Evolutionary conservation across 2,888 invertebrate species (phyloP).

Genomic region (Cartodere bifasciata): DNA sequence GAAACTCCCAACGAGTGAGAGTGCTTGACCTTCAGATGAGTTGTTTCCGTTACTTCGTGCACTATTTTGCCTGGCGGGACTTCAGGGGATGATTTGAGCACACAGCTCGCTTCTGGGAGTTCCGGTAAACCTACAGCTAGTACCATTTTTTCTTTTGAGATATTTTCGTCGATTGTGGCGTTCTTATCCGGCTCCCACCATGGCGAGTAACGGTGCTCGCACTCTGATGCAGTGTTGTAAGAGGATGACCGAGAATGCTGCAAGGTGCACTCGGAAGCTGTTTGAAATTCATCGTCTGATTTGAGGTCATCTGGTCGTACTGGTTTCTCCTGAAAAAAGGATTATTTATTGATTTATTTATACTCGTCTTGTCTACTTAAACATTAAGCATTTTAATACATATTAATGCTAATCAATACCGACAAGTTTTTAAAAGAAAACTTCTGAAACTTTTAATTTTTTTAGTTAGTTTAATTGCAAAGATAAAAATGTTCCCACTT

Average conservation of each 20-base stretch:
- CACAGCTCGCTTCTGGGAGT: constrained; percentile 27
- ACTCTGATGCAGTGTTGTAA: constrained; percentile 55
- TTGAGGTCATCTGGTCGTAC: constrained; percentile 37
- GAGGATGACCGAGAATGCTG: constrained; percentile 55
- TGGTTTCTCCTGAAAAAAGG: constrained; percentile 15
- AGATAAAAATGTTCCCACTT: too few relatives aligned
- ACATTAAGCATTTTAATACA: too few relatives aligned
- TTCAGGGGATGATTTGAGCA: constrained; percentile 32
- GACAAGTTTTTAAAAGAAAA: too few relatives aligned
- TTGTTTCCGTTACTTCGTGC: constrained; percentile 40
- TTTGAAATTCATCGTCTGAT: constrained; percentile 50
- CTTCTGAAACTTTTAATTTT: too few relatives aligned
- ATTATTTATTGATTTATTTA: too few relatives aligned
- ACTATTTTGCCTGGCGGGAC: constrained; percentile 37
- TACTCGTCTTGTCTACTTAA: too few relatives aligned
- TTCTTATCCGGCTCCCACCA: constrained; percentile 45
- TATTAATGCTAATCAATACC: too few relatives aligned
- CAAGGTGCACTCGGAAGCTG: constrained; percentile 55
- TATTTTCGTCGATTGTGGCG: constrained; percentile 25
- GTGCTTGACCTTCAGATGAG: constrained; percentile 39
- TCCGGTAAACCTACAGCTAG: constrained; percentile 34
- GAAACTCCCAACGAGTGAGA: constrained; percentile 39
- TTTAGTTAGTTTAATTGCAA: too few relatives aligned
- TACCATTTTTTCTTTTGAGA: constrained; percentile 34
- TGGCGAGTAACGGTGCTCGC: constrained; percentile 41